Evolutionary conservation across 1,140 invertebrate species (phyloP).

Genomic region (Periplaneta americana): DNA sequence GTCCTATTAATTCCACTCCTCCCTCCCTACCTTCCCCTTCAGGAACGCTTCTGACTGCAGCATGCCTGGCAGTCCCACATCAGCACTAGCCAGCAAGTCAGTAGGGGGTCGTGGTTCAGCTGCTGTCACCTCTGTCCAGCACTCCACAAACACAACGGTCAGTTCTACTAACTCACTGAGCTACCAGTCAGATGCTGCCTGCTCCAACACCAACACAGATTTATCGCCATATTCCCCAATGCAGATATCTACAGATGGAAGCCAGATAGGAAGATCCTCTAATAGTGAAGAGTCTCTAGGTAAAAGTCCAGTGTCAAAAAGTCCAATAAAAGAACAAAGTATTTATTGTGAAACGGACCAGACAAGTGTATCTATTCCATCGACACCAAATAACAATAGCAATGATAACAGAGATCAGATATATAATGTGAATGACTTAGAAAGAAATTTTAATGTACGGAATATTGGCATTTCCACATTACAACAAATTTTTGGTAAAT

Average conservation of each 20-base stretch:
- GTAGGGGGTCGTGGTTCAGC: neutral
- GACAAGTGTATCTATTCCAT: conserved; percentile 3
- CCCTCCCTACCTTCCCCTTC: neutral
- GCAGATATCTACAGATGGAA: conserved; percentile 3
- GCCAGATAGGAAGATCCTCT: neutral
- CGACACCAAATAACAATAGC: conserved; percentile 5
- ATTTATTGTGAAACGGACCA: neutral
- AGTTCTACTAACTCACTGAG: neutral
- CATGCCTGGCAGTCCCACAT: neutral
- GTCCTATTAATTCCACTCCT: no score
- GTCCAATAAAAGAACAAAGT: neutral
- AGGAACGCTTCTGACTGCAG: conserved; percentile 7
- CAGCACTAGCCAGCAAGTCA: neutral
- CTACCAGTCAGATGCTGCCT: neutral
- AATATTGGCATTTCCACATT: conserved; percentile 12
- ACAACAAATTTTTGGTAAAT: conserved; percentile 11
- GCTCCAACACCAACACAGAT: neutral
- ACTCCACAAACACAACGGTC: neutral
- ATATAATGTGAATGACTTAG: neutral
- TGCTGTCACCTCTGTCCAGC: neutral
- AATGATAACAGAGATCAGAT: neutral
- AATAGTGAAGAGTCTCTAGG: conserved; percentile 1
- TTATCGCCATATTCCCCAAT: conserved; percentile 1
- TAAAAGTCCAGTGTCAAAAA: conserved; percentile 1
- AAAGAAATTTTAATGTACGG: neutral